Evolutionary conservation across 2,888 invertebrate genomes (phyloP), one percentile per base, ranked within the genome.

Genomic region (Volucella inflata): DNA sequence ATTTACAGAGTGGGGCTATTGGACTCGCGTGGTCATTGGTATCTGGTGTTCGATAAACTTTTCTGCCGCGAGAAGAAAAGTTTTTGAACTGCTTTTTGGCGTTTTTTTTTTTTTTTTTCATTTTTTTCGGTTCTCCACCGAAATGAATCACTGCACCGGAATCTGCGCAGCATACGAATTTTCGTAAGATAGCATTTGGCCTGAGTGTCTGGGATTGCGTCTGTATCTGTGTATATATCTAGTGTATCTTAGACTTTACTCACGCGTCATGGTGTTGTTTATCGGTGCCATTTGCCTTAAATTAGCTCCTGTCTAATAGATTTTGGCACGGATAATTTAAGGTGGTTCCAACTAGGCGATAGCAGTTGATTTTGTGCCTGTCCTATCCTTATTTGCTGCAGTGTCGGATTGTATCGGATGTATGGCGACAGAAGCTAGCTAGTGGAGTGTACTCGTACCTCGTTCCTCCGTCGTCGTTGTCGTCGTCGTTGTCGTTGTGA

Each of bases 301-400:
- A 81, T 85, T 85, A 81, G 80, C 81, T 85, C 81, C 81, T 85
- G 81, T 85, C 85, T 85, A 85, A 85, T 85, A 85, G 85, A 81
- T 85, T 85, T 85, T 80, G 85, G 85, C 85, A 77, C 81, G 85
- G 81, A 85, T 85, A 85, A 76, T 81, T 81, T 84, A 84, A 84
- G 84, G 80, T 85, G 80, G 80, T 80, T 83, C 74, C 71, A 76
- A 62, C 64, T 65, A 30, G 30, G 68, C 46, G 68, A 75, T 60
- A 74, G 68, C 36, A 55, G 55, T 70, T 77, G 44, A n/a, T 46
- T 72, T 65, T 65, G 0, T 21, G 53, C 10, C 64, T 46, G 59
- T 80, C 65, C 74, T 75, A 74, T 79, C 84, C 84, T 55, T 79
- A 75, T 70, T 76, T 64, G 67, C 57, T 53, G 62, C 53, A 30